Conservation (phyloP, 2,797 vertebrate species). For the Squalus acanthias region DNA sequence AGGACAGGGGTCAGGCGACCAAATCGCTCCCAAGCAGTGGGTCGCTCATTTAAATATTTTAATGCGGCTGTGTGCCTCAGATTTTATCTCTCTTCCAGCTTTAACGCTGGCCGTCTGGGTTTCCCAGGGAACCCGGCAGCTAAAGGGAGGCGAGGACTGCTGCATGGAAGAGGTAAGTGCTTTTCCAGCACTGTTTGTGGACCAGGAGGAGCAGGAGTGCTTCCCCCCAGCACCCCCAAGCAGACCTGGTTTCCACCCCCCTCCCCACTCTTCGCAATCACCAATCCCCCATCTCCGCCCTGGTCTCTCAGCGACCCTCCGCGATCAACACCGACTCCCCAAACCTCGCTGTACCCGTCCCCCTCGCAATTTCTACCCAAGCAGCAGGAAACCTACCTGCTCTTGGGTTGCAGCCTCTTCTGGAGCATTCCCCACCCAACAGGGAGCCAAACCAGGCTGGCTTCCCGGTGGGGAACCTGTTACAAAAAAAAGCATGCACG, state of each 20-base stretch:
- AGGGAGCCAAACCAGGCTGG: background rate
- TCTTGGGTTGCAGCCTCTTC: too few relatives aligned
- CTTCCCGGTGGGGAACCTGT: background rate
- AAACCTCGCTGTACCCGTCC: background rate
- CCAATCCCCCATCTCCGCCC: background rate
- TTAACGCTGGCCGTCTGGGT: background rate
- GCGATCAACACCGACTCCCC: background rate
- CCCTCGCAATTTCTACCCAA: too few relatives aligned
- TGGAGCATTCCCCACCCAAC: background rate
- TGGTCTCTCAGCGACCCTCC: background rate
- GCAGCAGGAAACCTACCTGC: background rate
- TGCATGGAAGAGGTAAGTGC: background rate
- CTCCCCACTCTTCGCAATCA: background rate
- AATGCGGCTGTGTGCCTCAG: background rate
- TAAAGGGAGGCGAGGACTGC: background rate
- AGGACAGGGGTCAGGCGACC: background rate
- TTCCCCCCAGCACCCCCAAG: background rate
- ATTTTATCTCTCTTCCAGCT: background rate
- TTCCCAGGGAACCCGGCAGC: background rate
- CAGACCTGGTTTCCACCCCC: background rate
- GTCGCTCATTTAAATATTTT: background rate
- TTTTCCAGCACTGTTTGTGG: background rate
- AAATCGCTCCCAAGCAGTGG: background rate
- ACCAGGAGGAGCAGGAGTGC: background rate
- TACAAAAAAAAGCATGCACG: too few relatives aligned